Evolutionary conservation across 2,888 invertebrate species (phyloP).

Genomic region (Cyrtodaria siliqua): DNA sequence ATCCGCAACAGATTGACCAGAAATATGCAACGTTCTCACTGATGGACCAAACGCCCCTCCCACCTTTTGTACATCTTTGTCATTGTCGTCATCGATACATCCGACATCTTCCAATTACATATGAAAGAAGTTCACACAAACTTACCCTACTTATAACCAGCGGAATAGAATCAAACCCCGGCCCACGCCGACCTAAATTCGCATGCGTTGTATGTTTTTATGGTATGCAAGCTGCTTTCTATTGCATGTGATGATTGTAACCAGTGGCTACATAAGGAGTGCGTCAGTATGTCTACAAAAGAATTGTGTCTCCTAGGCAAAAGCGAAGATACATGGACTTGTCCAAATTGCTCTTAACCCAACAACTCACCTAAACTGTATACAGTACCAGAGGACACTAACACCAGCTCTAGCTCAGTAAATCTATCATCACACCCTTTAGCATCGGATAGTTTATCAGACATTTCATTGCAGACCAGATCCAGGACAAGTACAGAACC

Average conservation of each 20-base stretch:
- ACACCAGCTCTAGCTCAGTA: too few relatives aligned
- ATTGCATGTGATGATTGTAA: slow-evolving; percentile 47
- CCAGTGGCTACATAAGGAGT: slow-evolving; percentile 39
- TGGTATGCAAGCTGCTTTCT: slow-evolving; percentile 15
- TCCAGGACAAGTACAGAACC: too few relatives aligned
- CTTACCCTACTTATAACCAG: slow-evolving; percentile 5
- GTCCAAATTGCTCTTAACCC: slow-evolving; percentile 29
- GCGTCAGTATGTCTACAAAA: slow-evolving; percentile 24
- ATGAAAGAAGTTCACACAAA: background rate
- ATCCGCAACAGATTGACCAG: too few relatives aligned
- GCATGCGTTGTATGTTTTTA: slow-evolving; percentile 29
- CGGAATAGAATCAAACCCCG: slow-evolving; percentile 41
- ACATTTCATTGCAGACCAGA: too few relatives aligned
- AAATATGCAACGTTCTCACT: too few relatives aligned
- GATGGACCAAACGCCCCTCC: too few relatives aligned
- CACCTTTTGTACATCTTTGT: too few relatives aligned
- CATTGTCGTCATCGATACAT: background rate
- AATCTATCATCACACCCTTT: too few relatives aligned
- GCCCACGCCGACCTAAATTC: slow-evolving; percentile 30
- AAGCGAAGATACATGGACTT: slow-evolving; percentile 34
- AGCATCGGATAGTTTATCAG: too few relatives aligned
- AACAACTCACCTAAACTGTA: background rate
- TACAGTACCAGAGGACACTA: too few relatives aligned
- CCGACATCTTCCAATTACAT: background rate
- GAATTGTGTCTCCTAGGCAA: slow-evolving; percentile 28